A percentile compares a stretch with the other conserved stretches of the same genome.
Evolutionary conservation across 2,888 invertebrate genomes (phyloP).

Genomic region (Camponotus fellah): DNA sequence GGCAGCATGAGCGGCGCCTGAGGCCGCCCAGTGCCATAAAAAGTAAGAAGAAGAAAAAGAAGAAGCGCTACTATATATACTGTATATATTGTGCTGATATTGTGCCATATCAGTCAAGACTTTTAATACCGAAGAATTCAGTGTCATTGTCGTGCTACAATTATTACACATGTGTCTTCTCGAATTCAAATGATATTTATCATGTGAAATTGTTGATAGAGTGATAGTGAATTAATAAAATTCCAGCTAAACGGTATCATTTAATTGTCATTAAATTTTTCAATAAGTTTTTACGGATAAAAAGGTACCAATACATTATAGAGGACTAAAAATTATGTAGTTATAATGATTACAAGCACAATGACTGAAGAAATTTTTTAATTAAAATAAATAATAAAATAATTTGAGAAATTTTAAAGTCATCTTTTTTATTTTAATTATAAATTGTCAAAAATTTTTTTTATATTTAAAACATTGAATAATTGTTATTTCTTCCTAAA

Average conservation of each 20-base stretch:
- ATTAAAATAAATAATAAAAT: no score
- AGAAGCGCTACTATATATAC: no score
- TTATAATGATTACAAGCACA: conserved; percentile 79
- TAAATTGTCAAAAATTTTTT: no score
- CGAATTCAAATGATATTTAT: background rate
- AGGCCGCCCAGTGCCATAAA: no score
- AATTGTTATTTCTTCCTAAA: no score
- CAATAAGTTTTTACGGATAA: background rate
- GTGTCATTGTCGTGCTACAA: background rate
- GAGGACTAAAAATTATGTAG: conserved; percentile 71
- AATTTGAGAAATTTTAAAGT: no score
- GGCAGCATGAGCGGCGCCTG: no score
- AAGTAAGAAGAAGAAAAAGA: no score
- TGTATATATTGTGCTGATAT: background rate
- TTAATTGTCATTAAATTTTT: conserved; percentile 9
- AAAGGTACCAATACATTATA: background rate
- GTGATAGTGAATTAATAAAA: background rate
- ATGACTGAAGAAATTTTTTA: conserved; percentile 59
- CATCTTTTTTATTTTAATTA: no score
- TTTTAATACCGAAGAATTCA: background rate
- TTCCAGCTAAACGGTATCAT: background rate
- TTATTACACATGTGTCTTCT: background rate
- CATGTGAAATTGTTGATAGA: background rate
- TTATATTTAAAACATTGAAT: no score
- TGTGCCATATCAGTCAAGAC: background rate